Evolutionary conservation across 2,797 vertebrate genomes (phyloP), one percentile per base, ranked within the genome.

Genomic region (Periophthalmus magnuspinnatus): DNA sequence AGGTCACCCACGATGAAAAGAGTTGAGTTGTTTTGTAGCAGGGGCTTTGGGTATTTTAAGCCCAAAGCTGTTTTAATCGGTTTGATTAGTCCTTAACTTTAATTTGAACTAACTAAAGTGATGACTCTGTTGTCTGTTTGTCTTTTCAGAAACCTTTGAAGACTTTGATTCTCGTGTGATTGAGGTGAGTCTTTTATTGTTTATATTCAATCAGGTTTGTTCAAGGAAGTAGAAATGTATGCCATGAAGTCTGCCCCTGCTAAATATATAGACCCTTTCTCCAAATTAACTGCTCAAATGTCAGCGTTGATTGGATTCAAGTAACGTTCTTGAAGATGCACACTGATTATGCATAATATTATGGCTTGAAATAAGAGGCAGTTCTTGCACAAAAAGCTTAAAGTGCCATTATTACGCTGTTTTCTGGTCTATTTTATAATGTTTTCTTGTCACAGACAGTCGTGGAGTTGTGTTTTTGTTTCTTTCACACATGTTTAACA

Each of bases 101-200:
- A 56, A 22, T 13, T 22, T 11, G 8, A 50, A 50, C 4, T 3
- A 11, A 13, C 52, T 24, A 55, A 55, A 24, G 52, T 24, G 10
- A 55, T 11, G 21, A 5, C 21, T 22, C 21, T 22, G 52, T 22
- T 57, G 13, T 57, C 28, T 57, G 62, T 1, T 48, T 57, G 1
- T 6, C 58, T 78, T 58, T 57, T 67, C 92, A 98, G 97, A 98
- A 93, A 97, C 93, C 0, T 98, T 95, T 0, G 92, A 96, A 72
- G 93, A 95, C 73, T 99, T 99, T 86, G 96, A 98, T 81, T 85
- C 95, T 1, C 93, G 95, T 57, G 88, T 98, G 79, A 95, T 99
- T 65, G 96, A 99, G 96, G 97, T 99, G 89, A 94, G 96, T 81
- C 7, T 45, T n/a, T 61, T 36, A 21, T 17, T 68, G 38, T 54